Conservation (phyloP, 2,113 vertebrate genomes). For the Menura novaehollandiae region DNA sequence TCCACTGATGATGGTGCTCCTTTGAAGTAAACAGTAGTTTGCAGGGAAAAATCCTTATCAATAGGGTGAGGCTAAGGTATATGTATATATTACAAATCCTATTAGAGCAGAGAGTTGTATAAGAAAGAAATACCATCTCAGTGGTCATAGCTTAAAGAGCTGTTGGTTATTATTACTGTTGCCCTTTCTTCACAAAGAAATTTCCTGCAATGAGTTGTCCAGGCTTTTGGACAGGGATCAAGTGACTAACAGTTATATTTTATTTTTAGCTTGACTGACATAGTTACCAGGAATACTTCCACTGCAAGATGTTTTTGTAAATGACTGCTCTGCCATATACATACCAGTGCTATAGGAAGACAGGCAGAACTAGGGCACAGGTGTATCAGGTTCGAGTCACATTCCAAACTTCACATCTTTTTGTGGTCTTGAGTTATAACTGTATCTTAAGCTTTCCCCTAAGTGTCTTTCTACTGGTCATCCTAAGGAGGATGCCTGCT, state of each 20-base stretch:
- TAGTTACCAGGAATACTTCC: not conserved
- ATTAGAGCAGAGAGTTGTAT: not conserved
- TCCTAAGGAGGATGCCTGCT: not conserved
- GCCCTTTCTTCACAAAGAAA: not conserved
- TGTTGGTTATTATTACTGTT: not conserved
- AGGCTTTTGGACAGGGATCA: not conserved
- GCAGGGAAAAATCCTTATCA: not conserved
- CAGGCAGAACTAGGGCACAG: not conserved
- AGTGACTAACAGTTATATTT: not conserved
- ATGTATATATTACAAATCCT: not conserved
- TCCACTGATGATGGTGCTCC: not conserved
- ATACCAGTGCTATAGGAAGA: not conserved
- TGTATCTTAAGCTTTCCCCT: not conserved
- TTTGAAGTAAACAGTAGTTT: not conserved
- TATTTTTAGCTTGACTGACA: slow-evolving; percentile 41
- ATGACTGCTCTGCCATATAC: not conserved
- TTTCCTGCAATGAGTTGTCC: not conserved
- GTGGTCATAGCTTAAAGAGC: not conserved
- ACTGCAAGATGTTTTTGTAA: not conserved
- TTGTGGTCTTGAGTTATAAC: not conserved
- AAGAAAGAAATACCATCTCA: not conserved
- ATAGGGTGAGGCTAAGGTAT: not conserved
- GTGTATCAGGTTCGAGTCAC: not conserved
- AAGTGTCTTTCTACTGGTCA: not conserved
- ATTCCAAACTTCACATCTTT: not conserved